Evolutionary conservation across 2,888 invertebrate genomes (phyloP).

Genomic region (Patella depressa): DNA sequence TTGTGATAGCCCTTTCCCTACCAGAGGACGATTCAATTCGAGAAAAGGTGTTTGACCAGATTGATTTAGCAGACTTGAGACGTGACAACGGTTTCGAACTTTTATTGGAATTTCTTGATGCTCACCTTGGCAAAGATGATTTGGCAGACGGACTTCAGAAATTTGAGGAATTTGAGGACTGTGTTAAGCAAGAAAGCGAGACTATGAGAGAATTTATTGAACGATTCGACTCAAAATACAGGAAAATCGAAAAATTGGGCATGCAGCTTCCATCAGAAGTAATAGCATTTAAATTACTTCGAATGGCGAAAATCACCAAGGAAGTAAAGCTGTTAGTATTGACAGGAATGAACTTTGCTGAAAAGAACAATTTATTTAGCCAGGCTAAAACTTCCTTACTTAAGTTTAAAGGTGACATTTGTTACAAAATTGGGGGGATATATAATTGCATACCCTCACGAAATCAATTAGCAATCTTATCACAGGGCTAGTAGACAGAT

Average conservation of each 20-base stretch:
- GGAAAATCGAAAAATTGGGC: neutral
- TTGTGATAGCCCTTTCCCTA: neutral
- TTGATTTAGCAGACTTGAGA: neutral
- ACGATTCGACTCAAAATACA: constrained; percentile 5
- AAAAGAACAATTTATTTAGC: neutral
- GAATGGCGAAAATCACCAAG: neutral
- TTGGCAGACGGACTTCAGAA: neutral
- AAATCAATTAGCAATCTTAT: too few relatives aligned
- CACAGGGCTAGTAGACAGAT: too few relatives aligned
- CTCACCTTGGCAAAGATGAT: neutral
- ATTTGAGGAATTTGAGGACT: constrained; percentile 14
- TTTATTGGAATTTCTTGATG: neutral
- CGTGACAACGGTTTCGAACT: neutral
- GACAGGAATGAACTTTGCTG: constrained; percentile 16
- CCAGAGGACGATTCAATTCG: constrained; percentile 5
- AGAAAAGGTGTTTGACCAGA: constrained; percentile 13
- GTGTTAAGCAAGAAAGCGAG: neutral
- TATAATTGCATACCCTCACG: too few relatives aligned
- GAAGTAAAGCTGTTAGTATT: constrained; percentile 15
- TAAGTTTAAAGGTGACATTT: constrained; percentile 10
- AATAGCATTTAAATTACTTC: constrained; percentile 4
- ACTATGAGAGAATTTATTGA: neutral
- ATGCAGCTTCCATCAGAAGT: constrained; percentile 6
- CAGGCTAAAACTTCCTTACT: constrained; percentile 5
- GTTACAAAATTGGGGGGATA: too few relatives aligned